phyloP scores from a whole-genome alignment of 2,797 vertebrate genomes.

The Chloroceryle amazona region DNA sequence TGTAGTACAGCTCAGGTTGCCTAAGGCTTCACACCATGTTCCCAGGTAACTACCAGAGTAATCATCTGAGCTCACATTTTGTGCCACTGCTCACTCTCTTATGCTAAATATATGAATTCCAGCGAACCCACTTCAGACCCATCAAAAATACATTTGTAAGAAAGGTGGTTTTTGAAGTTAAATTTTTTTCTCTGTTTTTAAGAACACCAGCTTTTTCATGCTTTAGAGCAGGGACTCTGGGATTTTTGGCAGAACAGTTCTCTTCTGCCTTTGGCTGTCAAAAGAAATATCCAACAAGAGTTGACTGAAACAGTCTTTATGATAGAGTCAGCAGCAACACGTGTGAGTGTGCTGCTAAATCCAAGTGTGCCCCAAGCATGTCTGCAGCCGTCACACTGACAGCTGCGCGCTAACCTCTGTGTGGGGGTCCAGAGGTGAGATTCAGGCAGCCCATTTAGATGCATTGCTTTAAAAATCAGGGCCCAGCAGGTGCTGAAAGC shows the following conservation, averaged over 20 bases:
- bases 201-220: background rate
- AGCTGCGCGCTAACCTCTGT: background rate
- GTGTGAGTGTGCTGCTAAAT: background rate
- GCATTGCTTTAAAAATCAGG: background rate
- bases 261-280: slow-evolving; percentile 31
- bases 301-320: background rate
- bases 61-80: background rate
- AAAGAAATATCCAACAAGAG: background rate
- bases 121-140: background rate
- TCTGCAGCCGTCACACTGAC: background rate
- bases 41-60: background rate
- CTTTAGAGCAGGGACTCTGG: background rate
- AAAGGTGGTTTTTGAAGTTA: background rate
- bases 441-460: background rate
- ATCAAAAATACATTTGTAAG: background rate
- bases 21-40: background rate
- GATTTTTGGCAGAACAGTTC: slow-evolving; percentile 17
- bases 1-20: background rate
- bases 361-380: rapidly evolving
- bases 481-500: background rate
- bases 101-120: background rate
- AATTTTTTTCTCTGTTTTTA: slow-evolving; percentile 11
- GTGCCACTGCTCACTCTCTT: background rate
- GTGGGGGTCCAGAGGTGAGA: background rate
- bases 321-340: background rate